These are phyloP conservation scores for Griposia aprilina DNA, from an alignment of 2,888 invertebrate genomes.

Conservation along the genomic window DNA sequence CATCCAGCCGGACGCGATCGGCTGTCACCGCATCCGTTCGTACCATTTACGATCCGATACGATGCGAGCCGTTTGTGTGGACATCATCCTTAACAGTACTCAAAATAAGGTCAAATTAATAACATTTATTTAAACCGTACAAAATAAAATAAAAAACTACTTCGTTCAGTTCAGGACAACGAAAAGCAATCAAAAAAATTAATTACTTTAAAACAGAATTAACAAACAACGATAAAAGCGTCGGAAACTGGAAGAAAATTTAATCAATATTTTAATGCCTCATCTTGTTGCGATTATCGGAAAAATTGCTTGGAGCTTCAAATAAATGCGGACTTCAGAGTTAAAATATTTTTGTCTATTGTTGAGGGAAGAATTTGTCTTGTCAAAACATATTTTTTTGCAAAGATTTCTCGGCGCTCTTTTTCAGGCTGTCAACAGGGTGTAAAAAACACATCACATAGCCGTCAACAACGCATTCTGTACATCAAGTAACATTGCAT, in stretches of 20 bases:
- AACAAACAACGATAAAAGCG: constrained; percentile 6
- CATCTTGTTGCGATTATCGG: neutral
- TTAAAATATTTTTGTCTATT: neutral
- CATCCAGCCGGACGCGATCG: too few relatives aligned
- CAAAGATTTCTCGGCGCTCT: too few relatives aligned
- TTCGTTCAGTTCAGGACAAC: neutral
- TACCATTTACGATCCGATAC: too few relatives aligned
- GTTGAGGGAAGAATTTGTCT: neutral
- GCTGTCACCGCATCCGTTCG: too few relatives aligned
- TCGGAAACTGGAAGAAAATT: neutral
- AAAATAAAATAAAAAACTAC: neutral
- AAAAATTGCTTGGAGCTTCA: neutral
- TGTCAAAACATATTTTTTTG: neutral
- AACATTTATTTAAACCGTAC: neutral
- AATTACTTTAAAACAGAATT: constrained; percentile 3
- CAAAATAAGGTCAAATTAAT: neutral
- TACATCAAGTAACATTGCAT: too few relatives aligned
- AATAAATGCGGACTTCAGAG: neutral
- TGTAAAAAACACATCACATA: too few relatives aligned
- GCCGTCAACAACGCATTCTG: too few relatives aligned
- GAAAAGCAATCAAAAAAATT: constrained; percentile 19
- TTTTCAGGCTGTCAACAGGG: neutral
- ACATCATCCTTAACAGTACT: too few relatives aligned
- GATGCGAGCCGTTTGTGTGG: too few relatives aligned
- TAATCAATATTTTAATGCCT: neutral